Evolutionary conservation across 2,888 invertebrate genomes (phyloP).

Genomic region (Galeopsomyia nigrocyanea): DNA sequence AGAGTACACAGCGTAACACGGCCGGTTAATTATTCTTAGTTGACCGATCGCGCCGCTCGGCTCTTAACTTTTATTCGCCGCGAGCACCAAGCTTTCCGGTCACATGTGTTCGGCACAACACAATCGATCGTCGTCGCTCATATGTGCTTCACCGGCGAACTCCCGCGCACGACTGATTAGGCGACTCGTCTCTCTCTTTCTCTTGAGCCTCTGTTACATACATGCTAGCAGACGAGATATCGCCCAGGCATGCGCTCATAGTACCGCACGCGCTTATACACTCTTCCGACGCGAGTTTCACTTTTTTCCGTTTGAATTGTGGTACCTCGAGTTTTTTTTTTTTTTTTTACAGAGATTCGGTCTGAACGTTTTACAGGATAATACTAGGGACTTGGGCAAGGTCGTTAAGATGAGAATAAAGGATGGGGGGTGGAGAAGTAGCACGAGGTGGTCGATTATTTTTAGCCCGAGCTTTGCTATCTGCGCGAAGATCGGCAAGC

Average conservation of each 20-base stretch:
- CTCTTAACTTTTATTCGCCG: not conserved
- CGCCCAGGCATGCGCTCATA: conserved; percentile 27
- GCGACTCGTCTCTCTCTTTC: not conserved
- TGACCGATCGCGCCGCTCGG: not conserved
- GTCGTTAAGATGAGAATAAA: conserved; percentile 21
- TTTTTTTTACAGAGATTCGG: conserved; percentile 8
- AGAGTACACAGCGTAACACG: too few species aligned
- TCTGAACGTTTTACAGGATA: conserved; percentile 4
- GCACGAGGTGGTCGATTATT: conserved; percentile 4
- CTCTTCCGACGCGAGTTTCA: too few species aligned
- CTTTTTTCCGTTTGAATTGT: too few species aligned
- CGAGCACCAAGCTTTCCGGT: conserved; percentile 1
- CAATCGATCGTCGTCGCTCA: conserved; percentile 26
- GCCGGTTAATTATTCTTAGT: not conserved
- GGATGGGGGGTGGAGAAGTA: not conserved
- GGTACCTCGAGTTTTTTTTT: conserved; percentile 5
- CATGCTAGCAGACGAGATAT: not conserved
- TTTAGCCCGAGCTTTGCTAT: conserved; percentile 11
- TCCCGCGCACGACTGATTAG: conserved; percentile 39
- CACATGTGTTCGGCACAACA: conserved; percentile 12
- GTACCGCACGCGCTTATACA: not conserved
- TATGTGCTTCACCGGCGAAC: conserved; percentile 33
- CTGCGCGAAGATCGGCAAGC: conserved; percentile 4
- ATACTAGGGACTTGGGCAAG: conserved; percentile 1
- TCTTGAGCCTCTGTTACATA: not conserved